These are phyloP conservation scores for Clamator glandarius DNA, from an alignment of 2,797 vertebrate species.

Conservation along the genomic window DNA sequence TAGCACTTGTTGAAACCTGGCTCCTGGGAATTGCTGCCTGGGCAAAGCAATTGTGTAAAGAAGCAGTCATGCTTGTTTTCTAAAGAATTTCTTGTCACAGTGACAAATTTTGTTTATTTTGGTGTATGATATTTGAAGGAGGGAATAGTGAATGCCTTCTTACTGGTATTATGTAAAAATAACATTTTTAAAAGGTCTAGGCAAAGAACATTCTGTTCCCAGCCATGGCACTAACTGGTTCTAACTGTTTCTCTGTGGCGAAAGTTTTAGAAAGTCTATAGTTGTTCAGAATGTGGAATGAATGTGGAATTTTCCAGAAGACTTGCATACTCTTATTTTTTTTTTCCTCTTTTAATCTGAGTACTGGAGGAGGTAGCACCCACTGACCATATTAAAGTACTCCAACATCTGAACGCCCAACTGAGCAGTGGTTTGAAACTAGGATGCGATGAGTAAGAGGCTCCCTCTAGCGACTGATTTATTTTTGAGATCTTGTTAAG, in stretches of 20 bases:
- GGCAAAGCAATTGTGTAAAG: not conserved
- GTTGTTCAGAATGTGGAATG: not conserved
- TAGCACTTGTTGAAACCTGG: not conserved
- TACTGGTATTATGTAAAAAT: not conserved
- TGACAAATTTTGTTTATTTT: not conserved
- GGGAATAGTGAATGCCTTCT: not conserved
- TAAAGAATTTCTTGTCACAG: not conserved
- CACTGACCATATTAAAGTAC: fast-evolving
- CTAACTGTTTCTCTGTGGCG: not conserved
- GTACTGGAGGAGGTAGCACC: not conserved
- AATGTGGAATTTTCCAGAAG: not conserved
- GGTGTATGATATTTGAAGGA: not conserved
- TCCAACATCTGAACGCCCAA: not conserved
- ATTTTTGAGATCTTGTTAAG: not conserved
- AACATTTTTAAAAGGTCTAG: not conserved
- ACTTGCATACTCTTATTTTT: not conserved
- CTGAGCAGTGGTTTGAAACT: fast-evolving
- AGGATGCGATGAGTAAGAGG: not conserved
- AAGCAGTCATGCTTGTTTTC: not conserved
- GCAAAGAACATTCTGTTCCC: not conserved
- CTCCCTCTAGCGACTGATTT: slow-evolving; percentile 48
- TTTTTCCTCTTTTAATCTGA: not conserved
- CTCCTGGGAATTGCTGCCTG: not conserved
- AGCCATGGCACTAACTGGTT: not conserved
- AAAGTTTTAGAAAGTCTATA: not conserved